Conservation (phyloP, 2,113 vertebrate genomes). For the Saccopteryx bilineata region DNA sequence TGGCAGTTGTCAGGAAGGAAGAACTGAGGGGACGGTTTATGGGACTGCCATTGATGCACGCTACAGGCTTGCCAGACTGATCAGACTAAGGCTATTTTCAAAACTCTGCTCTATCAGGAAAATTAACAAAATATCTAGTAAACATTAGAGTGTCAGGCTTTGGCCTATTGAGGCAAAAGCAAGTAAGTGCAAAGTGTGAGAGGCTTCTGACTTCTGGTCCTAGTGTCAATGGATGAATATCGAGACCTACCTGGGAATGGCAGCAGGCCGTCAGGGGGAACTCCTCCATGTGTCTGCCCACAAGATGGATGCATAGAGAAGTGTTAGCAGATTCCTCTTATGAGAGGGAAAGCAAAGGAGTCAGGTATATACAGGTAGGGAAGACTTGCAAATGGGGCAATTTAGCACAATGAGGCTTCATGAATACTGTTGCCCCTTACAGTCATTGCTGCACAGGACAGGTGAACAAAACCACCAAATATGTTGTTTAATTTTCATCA, state of each 20-base stretch:
- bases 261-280: background rate
- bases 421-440: background rate
- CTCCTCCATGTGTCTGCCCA: background rate
- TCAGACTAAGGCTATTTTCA: background rate
- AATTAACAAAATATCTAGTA: background rate
- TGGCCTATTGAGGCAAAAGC: background rate
- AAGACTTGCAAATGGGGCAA: background rate
- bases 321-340: background rate
- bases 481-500: background rate
- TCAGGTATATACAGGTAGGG: fast-evolving
- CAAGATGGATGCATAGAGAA: background rate
- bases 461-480: background rate
- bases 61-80: background rate
- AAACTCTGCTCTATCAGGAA: background rate
- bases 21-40: background rate
- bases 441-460: no score
- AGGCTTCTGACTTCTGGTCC: background rate
- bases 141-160: background rate
- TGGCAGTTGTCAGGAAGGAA: background rate
- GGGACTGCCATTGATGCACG: background rate
- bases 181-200: background rate
- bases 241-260: background rate
- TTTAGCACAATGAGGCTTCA: background rate
- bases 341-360: background rate
- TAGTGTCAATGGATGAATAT: background rate